Evolutionary conservation across 2,888 invertebrate species (phyloP).

Genomic region (Dromius quadrimaculatus): DNA sequence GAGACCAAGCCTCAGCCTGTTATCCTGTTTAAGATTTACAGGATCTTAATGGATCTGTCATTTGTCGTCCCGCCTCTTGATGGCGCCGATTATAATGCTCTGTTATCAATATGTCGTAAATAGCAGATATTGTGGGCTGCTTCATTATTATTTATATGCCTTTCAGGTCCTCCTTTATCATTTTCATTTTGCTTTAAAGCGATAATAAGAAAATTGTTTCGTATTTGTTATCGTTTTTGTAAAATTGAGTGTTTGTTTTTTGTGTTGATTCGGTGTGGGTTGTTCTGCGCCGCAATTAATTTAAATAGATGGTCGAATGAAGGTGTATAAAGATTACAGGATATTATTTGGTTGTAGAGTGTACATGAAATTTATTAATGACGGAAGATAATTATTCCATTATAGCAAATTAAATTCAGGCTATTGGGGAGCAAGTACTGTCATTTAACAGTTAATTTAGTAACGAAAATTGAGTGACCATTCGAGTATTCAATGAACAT

Average conservation of each 20-base stretch:
- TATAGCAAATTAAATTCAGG: conserved; percentile 25
- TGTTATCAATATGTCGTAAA: conserved; percentile 11
- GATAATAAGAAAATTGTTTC: neutral
- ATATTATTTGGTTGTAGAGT: conserved; percentile 12
- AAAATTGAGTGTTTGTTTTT: neutral
- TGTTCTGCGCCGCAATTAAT: neutral
- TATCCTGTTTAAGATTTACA: conserved; percentile 41
- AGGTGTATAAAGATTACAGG: neutral
- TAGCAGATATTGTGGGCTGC: neutral
- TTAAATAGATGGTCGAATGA: conserved; percentile 16
- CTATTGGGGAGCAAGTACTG: conserved; percentile 5
- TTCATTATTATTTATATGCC: conserved; percentile 15
- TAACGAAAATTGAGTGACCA: conserved; percentile 23
- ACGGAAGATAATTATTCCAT: conserved; percentile 29
- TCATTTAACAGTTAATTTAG: conserved; percentile 21
- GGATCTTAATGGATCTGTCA: conserved; percentile 37
- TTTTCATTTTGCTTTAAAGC: neutral
- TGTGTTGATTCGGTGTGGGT: conserved; percentile 1
- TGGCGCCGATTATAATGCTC: conserved; percentile 35
- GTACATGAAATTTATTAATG: conserved; percentile 21
- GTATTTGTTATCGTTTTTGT: neutral
- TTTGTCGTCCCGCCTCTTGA: conserved; percentile 31
- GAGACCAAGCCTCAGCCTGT: neutral
- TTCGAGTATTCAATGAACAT: no score
- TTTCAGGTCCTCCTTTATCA: no score